Evolutionary conservation across 2,113 vertebrate species (phyloP).

Genomic region (Cyprinodon tularosa): DNA sequence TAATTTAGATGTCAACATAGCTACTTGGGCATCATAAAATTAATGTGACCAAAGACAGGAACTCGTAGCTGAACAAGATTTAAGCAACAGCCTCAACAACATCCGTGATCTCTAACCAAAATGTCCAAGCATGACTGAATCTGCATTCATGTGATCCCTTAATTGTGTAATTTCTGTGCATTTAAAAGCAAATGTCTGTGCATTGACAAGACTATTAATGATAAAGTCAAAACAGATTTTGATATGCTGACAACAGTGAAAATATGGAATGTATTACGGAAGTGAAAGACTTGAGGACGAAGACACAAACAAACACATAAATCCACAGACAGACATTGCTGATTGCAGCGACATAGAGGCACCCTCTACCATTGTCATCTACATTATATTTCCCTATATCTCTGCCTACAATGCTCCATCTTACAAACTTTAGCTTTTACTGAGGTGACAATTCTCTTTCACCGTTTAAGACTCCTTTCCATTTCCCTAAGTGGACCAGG

Average conservation of each 20-base stretch:
- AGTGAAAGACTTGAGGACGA: slow-evolving; percentile 73
- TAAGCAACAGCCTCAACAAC: slow-evolving; percentile 43
- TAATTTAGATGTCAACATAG: too few relatives aligned
- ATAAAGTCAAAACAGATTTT: slow-evolving; percentile 30
- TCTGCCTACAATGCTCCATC: slow-evolving; percentile 46
- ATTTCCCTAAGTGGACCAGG: slow-evolving; percentile 42
- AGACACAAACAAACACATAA: slow-evolving; percentile 83
- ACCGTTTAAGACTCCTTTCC: slow-evolving; percentile 40
- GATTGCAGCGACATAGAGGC: slow-evolving; percentile 71
- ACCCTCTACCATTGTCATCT: slow-evolving; percentile 64
- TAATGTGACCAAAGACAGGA: slow-evolving; percentile 24
- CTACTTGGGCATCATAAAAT: too few relatives aligned
- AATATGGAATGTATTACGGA: slow-evolving; percentile 80
- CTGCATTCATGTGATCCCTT: slow-evolving; percentile 60
- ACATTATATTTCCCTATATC: slow-evolving; percentile 42
- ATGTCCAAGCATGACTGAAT: slow-evolving; percentile 43
- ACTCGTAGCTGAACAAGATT: slow-evolving; percentile 48
- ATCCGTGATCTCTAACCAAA: slow-evolving; percentile 56
- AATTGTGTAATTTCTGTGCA: slow-evolving; percentile 63
- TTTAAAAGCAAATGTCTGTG: slow-evolving; percentile 43
- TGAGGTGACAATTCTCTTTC: slow-evolving; percentile 31
- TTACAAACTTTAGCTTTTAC: slow-evolving; percentile 43
- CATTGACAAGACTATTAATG: slow-evolving; percentile 35
- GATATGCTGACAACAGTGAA: slow-evolving; percentile 59
- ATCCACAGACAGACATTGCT: slow-evolving; percentile 74